Percentiles rank a stretch among this genome's conserved stretches.
Conservation (phyloP, 30 jellyfish, hydroid and myxozoan genomes). For the Turritopsis rubra region DNA sequence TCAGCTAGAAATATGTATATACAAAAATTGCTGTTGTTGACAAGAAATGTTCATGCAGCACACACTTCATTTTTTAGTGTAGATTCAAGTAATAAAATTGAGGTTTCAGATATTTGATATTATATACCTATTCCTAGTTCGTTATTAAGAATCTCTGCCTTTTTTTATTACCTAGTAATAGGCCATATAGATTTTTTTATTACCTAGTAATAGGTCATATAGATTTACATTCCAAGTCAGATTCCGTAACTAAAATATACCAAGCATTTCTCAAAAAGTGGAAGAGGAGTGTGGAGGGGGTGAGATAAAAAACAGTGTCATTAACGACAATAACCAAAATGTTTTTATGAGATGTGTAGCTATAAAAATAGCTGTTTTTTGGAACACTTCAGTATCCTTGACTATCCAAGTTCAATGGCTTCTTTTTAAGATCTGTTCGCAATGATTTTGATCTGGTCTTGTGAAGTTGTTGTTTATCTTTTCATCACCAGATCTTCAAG, state of each 20-base stretch:
- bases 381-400: not conserved
- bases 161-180: not conserved
- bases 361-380: not conserved
- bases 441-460: not conserved
- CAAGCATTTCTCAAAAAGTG: not conserved
- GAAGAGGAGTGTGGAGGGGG: not conserved
- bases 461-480: conserved; percentile 11
- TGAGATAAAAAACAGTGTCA: not conserved
- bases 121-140: too few relatives aligned
- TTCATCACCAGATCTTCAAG: not conserved
- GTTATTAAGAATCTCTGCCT: not conserved
- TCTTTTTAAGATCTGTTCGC: not conserved
- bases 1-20: too few relatives aligned
- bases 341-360: not conserved
- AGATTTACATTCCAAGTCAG: not conserved
- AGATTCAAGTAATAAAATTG: too few relatives aligned
- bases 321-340: not conserved
- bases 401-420: not conserved
- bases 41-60: too few relatives aligned
- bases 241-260: not conserved
- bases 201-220: not conserved
- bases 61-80: too few relatives aligned
- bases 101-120: too few relatives aligned
- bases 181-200: not conserved
- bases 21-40: too few relatives aligned